A percentile compares a stretch with the other conserved stretches of the same genome.
phyloP scores from a whole-genome alignment of 1,140 invertebrate species.

The Drosophila nikananu region DNA sequence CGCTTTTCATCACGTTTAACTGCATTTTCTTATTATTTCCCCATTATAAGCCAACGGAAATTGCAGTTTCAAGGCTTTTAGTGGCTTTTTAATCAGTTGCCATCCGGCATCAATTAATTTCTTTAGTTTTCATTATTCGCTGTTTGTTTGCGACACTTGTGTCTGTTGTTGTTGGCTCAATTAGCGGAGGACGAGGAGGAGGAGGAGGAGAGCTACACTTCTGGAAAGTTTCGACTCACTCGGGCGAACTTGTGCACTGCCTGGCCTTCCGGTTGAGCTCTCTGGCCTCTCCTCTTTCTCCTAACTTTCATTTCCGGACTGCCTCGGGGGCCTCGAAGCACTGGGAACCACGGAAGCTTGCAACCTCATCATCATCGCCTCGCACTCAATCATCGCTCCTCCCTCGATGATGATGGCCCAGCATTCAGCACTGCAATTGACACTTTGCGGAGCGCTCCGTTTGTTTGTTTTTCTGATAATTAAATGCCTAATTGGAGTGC shows the following conservation, averaged over 20 bases:
- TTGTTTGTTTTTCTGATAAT: constrained; percentile 31
- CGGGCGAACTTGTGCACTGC: neutral
- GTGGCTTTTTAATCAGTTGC: constrained; percentile 9
- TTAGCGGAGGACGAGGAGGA: neutral
- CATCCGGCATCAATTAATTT: constrained; percentile 4
- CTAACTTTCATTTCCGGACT: constrained; percentile 26
- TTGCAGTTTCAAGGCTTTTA: neutral
- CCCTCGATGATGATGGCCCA: too few relatives aligned
- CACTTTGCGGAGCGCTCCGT: constrained; percentile 20
- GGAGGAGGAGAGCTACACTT: neutral
- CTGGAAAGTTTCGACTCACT: constrained; percentile 7
- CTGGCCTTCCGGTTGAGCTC: constrained; percentile 1
- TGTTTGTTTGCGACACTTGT: constrained; percentile 12
- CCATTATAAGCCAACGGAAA: constrained; percentile 12
- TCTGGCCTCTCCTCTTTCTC: neutral
- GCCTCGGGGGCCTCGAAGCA: neutral
- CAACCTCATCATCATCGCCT: constrained; percentile 2
- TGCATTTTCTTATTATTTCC: neutral
- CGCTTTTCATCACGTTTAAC: neutral
- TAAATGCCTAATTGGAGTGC: constrained; percentile 46
- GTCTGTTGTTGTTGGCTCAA: constrained; percentile 10
- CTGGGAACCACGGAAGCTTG: too few relatives aligned
- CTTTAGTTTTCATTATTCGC: neutral
- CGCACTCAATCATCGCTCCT: constrained; percentile 24
- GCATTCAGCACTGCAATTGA: constrained; percentile 35